Conservation (phyloP, 1,140 invertebrate genomes). For the Amyelois transitella region DNA sequence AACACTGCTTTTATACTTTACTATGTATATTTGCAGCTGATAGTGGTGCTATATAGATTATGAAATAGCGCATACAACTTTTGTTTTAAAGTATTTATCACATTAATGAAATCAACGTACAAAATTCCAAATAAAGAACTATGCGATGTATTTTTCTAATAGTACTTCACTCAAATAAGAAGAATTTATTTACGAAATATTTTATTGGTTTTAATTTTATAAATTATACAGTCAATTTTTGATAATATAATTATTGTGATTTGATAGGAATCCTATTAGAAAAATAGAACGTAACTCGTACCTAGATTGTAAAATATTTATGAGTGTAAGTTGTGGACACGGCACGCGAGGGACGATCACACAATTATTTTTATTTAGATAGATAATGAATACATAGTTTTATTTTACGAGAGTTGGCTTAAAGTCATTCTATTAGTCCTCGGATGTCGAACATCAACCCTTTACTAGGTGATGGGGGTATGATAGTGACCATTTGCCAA, state of each 20-base stretch:
- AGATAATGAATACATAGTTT: constrained; percentile 42
- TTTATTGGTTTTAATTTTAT: background rate
- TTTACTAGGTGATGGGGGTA: constrained; percentile 25
- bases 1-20: constrained; percentile 30
- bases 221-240: background rate
- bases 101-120: constrained; percentile 29
- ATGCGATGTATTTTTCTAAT: constrained; percentile 6
- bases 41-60: constrained; percentile 65
- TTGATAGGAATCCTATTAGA: constrained; percentile 2
- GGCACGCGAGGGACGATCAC: constrained; percentile 15
- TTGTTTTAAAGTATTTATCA: constrained; percentile 14
- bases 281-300: constrained; percentile 1
- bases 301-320: constrained; percentile 2
- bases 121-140: constrained; percentile 19
- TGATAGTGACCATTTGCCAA: constrained; percentile 35
- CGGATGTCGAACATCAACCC: constrained; percentile 44
- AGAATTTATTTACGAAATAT: background rate
- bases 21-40: constrained; percentile 57
- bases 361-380: constrained; percentile 42
- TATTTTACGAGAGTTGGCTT: constrained; percentile 40
- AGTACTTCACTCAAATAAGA: constrained; percentile 4
- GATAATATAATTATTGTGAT: background rate
- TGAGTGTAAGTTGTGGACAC: constrained; percentile 1
- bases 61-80: constrained; percentile 38
- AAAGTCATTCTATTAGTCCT: constrained; percentile 40